Percentiles rank a stretch among this genome's conserved stretches.
These are phyloP conservation scores for Melieria omissa DNA, from an alignment of 2,888 invertebrate species.

Conservation along the genomic window DNA sequence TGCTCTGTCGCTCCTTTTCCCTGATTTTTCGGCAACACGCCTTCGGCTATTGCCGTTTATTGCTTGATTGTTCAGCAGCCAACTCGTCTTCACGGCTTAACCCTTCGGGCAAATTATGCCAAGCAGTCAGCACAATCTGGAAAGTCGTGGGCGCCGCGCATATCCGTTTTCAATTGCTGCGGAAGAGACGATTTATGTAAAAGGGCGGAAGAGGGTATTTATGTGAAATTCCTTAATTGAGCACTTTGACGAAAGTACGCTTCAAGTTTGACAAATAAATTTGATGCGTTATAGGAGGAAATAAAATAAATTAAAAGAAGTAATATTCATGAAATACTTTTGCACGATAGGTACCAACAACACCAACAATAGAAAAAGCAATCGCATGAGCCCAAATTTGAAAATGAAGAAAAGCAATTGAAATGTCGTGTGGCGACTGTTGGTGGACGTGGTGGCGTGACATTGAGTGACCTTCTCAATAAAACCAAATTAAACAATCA, in stretches of 20 bases:
- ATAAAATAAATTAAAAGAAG: not conserved
- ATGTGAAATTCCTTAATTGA: not conserved
- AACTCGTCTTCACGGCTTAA: too few species aligned
- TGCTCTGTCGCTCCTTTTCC: too few species aligned
- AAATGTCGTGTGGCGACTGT: not conserved
- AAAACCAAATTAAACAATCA: slow-evolving; percentile 12
- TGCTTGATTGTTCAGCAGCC: too few species aligned
- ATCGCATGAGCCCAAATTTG: too few species aligned
- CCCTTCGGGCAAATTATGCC: too few species aligned
- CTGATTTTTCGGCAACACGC: too few species aligned
- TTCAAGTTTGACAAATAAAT: slow-evolving; percentile 9
- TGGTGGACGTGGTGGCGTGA: not conserved
- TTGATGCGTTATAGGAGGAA: not conserved
- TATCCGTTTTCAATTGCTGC: too few species aligned
- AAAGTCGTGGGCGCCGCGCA: too few species aligned
- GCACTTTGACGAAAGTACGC: not conserved
- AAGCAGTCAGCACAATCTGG: too few species aligned
- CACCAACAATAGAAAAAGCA: too few species aligned
- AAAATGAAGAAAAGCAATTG: not conserved
- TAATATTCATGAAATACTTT: slow-evolving; percentile 9
- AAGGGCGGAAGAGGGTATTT: not conserved
- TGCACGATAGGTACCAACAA: not conserved
- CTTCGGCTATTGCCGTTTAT: too few species aligned
- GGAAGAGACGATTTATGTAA: too few species aligned
- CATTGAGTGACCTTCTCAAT: slow-evolving; percentile 28